Conservation (phyloP, 1,140 invertebrate species). For the Dendrolimus punctatus region DNA sequence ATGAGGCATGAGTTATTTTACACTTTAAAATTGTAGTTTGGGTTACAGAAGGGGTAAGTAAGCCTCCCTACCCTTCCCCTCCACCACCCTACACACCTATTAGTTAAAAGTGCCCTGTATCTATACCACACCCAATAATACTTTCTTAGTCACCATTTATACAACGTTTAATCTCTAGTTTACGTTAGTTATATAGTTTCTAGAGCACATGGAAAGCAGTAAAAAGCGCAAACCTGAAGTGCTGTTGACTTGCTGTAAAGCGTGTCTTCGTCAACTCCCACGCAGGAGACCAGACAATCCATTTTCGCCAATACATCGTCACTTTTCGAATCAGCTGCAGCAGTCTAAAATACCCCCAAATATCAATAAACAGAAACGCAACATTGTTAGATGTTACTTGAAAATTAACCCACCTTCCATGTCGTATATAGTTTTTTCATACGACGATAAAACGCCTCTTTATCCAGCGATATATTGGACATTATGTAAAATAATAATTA, state of each 20-base stretch:
- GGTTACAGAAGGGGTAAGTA: no score
- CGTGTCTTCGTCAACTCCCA: constrained; percentile 94
- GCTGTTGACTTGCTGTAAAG: constrained; percentile 97
- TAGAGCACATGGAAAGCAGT: constrained; percentile 24
- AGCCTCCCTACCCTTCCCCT: no score
- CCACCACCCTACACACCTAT: no score
- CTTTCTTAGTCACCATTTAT: no score
- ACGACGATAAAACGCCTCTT: constrained; percentile 92
- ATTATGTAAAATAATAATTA: constrained; percentile 41
- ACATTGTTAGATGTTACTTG: constrained; percentile 24
- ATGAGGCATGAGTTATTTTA: no score
- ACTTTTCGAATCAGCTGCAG: constrained; percentile 77
- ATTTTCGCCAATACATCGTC: constrained; percentile 88
- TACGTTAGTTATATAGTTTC: constrained; percentile 8
- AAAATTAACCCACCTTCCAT: constrained; percentile 83
- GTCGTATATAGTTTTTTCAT: constrained; percentile 89
- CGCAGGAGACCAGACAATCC: constrained; percentile 92
- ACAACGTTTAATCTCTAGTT: background rate
- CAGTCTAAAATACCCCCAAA: constrained; percentile 73
- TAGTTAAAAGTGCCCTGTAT: no score
- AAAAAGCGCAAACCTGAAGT: constrained; percentile 80
- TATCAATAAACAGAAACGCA: constrained; percentile 16
- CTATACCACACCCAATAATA: no score
- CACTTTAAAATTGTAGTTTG: no score
- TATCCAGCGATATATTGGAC: constrained; percentile 81